These are phyloP conservation scores for Thunnus maccoyii DNA, from an alignment of 2,113 vertebrate species.

Conservation along the genomic window DNA sequence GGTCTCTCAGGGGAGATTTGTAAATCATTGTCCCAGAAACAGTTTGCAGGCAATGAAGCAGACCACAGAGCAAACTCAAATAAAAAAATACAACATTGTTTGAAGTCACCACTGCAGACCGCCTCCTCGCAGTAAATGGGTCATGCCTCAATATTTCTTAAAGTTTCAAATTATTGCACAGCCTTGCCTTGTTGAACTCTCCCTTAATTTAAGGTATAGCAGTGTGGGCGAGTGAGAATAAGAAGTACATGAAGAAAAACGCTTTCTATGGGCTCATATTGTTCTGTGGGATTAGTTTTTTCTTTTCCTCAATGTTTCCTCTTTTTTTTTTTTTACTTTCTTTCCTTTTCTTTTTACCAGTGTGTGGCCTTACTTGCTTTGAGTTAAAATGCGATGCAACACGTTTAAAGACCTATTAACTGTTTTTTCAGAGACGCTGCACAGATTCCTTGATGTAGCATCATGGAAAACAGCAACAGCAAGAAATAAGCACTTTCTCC, in stretches of 20 bases:
- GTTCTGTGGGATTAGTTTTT: constrained; percentile 37
- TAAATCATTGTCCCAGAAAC: constrained; percentile 67
- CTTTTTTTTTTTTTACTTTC: not conserved
- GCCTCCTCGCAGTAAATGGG: constrained; percentile 72
- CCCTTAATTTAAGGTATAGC: constrained; percentile 64
- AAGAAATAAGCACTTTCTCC: constrained; percentile 8
- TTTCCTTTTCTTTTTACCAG: not conserved
- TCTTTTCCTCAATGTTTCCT: not conserved
- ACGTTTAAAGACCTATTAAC: constrained; percentile 12
- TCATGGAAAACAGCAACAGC: not conserved
- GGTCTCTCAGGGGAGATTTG: constrained; percentile 56
- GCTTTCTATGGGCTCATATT: constrained; percentile 31
- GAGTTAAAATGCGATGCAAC: not conserved
- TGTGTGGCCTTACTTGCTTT: not conserved
- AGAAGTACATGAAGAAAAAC: constrained; percentile 32
- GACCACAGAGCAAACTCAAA: constrained; percentile 63
- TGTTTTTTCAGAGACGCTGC: not conserved
- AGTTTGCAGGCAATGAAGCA: constrained; percentile 59
- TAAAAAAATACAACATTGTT: constrained; percentile 60
- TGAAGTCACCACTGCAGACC: constrained; percentile 64
- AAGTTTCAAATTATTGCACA: constrained; percentile 80
- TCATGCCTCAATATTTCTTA: constrained; percentile 75
- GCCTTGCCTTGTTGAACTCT: constrained; percentile 71
- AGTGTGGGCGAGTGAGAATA: constrained; percentile 38
- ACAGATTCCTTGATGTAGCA: constrained; percentile 15